These are phyloP conservation scores for Danionella dracula DNA, from an alignment of 2,797 vertebrate species.

Conservation along the genomic window DNA sequence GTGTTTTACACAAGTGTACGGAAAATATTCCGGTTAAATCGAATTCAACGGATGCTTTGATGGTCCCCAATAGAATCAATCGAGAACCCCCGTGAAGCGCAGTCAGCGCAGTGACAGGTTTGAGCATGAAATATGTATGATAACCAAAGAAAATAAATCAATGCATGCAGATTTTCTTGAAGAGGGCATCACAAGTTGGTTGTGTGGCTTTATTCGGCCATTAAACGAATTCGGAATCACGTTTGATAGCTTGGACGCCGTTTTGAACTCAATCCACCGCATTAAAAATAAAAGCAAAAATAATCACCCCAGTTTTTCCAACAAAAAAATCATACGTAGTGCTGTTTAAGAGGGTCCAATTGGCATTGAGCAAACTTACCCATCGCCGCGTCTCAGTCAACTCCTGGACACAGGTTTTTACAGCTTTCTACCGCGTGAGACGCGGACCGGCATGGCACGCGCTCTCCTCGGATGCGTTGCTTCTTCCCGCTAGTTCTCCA, in stretches of 20 bases:
- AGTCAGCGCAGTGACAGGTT: background rate
- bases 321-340: background rate
- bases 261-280: background rate
- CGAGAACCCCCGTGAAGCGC: background rate
- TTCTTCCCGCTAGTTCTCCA: conserved; percentile 66
- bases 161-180: background rate
- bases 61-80: conserved; percentile 2
- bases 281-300: background rate
- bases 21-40: background rate
- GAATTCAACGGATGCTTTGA: conserved; percentile 4
- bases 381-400: conserved; percentile 68
- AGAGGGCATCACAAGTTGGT: too few species aligned
- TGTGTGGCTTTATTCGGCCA: too few species aligned
- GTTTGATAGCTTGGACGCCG: background rate
- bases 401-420: conserved; percentile 70
- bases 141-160: background rate
- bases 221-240: too few species aligned
- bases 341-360: background rate
- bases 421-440: conserved; percentile 63
- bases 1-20: too few species aligned
- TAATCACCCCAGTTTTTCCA: background rate
- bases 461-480: conserved; percentile 55
- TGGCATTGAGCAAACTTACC: conserved; percentile 58
- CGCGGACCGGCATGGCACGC: conserved; percentile 70
- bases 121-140: background rate